A percentile compares a stretch with the other conserved stretches of the same genome.
These are phyloP conservation scores for Muscicapa adusta DNA, from an alignment of 2,113 vertebrate species.

Conservation along the genomic window DNA sequence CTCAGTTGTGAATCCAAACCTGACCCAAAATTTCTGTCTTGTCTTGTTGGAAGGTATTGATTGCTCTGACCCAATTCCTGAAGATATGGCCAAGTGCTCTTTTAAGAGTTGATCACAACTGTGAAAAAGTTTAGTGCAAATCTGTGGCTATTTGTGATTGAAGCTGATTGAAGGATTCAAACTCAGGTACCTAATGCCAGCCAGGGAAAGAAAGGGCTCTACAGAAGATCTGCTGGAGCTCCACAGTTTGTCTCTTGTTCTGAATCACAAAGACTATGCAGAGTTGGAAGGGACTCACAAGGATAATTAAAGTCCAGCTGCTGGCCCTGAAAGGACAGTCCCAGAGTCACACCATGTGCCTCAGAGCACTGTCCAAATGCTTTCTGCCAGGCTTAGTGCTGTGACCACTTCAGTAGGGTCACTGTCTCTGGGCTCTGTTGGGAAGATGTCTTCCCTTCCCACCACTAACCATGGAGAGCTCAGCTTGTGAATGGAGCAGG, in stretches of 20 bases:
- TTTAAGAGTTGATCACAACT: neutral
- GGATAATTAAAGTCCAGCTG: neutral
- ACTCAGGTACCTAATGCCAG: neutral
- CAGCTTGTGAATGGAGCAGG: neutral
- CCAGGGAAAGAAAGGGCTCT: neutral
- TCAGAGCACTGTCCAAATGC: neutral
- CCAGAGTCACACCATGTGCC: neutral
- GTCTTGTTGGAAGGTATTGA: neutral
- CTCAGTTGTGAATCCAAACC: neutral
- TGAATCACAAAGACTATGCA: neutral
- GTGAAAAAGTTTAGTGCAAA: neutral
- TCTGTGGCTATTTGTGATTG: neutral
- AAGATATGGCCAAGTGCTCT: neutral
- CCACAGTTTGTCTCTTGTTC: neutral
- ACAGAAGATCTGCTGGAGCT: neutral
- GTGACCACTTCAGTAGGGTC: fast-evolving
- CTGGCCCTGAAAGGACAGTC: neutral
- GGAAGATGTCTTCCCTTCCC: neutral
- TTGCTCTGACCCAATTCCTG: neutral
- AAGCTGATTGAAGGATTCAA: neutral
- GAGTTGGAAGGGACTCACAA: neutral
- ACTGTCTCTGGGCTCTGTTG: neutral
- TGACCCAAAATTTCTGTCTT: neutral
- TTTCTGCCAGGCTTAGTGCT: neutral
- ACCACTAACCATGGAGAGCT: fast-evolving